A percentile compares a stretch with the other conserved stretches of the same genome.
Conservation (phyloP, 2,113 vertebrate species). For the Pampusana beccarii region DNA sequence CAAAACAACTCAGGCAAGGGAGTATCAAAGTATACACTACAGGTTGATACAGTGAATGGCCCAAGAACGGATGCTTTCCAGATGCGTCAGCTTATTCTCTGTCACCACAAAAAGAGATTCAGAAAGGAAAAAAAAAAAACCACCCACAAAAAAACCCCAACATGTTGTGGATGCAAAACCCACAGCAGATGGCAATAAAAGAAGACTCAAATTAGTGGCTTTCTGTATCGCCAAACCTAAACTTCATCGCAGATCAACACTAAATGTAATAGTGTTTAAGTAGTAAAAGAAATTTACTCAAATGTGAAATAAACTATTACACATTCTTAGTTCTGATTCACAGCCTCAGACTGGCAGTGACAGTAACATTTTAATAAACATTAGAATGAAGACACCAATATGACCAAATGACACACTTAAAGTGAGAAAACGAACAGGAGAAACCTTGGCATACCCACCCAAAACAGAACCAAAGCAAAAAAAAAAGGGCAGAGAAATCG, state of each 20-base stretch:
- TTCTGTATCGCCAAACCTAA: constrained; percentile 54
- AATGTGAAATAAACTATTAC: constrained; percentile 72
- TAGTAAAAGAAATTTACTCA: constrained; percentile 60
- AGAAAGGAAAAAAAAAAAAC: neutral
- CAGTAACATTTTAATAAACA: constrained; percentile 71
- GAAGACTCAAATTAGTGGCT: constrained; percentile 57
- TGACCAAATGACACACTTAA: constrained; percentile 68
- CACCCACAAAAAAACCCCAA: too few species aligned
- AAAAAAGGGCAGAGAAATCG: constrained; percentile 56
- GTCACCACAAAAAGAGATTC: neutral
- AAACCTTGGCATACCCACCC: constrained; percentile 59
- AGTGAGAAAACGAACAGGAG: constrained; percentile 66
- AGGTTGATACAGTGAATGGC: neutral
- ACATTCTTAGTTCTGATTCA: constrained; percentile 66
- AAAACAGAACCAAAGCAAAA: constrained; percentile 60
- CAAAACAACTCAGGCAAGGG: neutral
- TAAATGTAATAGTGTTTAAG: constrained; percentile 55
- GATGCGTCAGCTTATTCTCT: neutral
- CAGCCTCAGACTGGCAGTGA: constrained; percentile 64
- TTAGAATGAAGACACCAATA: constrained; percentile 67
- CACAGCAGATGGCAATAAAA: constrained; percentile 54
- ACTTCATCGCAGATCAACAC: constrained; percentile 62
- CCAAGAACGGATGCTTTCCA: constrained; percentile 17
- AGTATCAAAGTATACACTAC: neutral
- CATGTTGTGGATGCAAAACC: constrained; percentile 25